Percentiles rank a stretch among this genome's conserved stretches.
These are phyloP conservation scores for Aspidoscelis tigris DNA, from an alignment of 2,113 vertebrate species.

Conservation along the genomic window DNA sequence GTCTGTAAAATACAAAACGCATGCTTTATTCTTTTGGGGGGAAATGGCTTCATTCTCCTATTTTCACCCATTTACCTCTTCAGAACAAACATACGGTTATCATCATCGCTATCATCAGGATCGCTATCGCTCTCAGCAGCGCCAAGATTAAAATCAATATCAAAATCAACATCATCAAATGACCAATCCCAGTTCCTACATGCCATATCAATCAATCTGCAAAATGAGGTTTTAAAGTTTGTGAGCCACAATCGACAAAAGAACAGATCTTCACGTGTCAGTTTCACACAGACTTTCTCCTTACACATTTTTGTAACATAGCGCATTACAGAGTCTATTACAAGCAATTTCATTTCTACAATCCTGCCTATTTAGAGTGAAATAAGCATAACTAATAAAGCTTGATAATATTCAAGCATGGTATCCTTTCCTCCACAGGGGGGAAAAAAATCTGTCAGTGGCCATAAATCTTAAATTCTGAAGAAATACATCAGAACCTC, in stretches of 20 bases:
- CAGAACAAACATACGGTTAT: constrained; percentile 94
- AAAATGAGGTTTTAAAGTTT: constrained; percentile 83
- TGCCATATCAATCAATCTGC: constrained; percentile 91
- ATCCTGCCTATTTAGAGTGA: not conserved
- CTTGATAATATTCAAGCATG: not conserved
- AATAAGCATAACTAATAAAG: not conserved
- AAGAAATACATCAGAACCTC: not conserved
- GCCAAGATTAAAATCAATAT: constrained; percentile 76
- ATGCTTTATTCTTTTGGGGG: constrained; percentile 72
- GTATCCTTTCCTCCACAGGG: not conserved
- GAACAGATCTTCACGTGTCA: too few species aligned
- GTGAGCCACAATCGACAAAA: constrained; percentile 32
- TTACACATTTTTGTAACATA: not conserved
- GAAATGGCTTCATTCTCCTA: constrained; percentile 71
- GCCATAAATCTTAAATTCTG: not conserved
- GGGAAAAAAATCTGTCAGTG: not conserved
- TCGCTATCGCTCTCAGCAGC: constrained; percentile 21
- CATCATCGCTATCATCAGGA: constrained; percentile 82
- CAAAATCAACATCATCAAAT: constrained; percentile 88
- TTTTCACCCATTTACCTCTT: constrained; percentile 84
- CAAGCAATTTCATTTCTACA: not conserved
- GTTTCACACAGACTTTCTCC: not conserved
- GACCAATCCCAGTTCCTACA: constrained; percentile 96
- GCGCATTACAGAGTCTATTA: not conserved
- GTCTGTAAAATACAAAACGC: constrained; percentile 67